phyloP scores from a whole-genome alignment of 2,113 vertebrate species.

The Bubalus kerabau region DNA sequence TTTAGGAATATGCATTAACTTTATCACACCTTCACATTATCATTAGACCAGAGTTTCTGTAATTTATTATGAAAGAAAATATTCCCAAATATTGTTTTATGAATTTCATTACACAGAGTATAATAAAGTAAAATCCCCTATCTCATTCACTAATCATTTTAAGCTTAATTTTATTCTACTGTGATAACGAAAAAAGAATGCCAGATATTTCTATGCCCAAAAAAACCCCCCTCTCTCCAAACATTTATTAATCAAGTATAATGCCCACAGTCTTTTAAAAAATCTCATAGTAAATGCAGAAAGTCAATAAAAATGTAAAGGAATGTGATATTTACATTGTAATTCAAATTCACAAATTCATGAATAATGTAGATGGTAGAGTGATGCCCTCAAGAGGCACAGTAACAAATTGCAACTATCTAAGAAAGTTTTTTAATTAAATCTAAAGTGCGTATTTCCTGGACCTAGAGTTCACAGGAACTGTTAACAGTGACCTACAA shows the following conservation, averaged over 20 bases:
- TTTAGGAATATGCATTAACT: not conserved
- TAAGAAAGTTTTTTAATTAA: not conserved
- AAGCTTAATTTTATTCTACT: constrained; percentile 3
- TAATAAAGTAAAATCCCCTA: not conserved
- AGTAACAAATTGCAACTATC: constrained; percentile 39
- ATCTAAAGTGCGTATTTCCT: not conserved
- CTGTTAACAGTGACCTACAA: not conserved
- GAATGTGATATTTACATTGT: not conserved
- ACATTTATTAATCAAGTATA: not conserved
- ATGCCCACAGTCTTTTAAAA: not conserved
- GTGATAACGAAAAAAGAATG: constrained; percentile 2
- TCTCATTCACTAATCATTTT: constrained; percentile 12
- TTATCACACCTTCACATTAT: not conserved
- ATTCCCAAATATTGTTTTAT: not conserved
- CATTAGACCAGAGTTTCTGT: not conserved
- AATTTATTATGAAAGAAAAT: constrained; percentile 21
- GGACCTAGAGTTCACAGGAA: not conserved
- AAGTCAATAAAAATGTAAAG: constrained; percentile 2
- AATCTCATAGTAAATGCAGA: not conserved
- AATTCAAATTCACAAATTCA: not conserved
- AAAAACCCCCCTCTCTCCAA: not conserved
- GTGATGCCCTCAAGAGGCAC: constrained; percentile 69
- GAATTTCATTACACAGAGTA: constrained; percentile 20
- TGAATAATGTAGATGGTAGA: constrained; percentile 4
- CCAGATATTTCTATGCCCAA: not conserved